These are phyloP conservation scores for Oxycera nigricornis DNA, from an alignment of 2,888 invertebrate species.

Conservation along the genomic window DNA sequence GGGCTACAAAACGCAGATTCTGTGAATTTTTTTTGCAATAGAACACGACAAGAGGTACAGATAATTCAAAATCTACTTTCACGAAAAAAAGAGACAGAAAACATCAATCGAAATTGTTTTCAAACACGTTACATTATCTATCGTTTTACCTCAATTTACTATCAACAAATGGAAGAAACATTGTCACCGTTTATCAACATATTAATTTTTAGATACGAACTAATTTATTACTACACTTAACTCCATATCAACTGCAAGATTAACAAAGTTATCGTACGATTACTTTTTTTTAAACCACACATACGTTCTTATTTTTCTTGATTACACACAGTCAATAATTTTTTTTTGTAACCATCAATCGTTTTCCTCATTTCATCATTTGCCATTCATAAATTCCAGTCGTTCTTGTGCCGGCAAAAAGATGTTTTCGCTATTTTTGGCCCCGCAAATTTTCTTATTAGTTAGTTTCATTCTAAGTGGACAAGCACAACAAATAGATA, in stretches of 20 bases:
- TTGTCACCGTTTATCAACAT: too few relatives aligned
- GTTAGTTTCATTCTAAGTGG: not conserved
- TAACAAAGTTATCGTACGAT: not conserved
- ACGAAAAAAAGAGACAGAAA: too few relatives aligned
- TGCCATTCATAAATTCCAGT: slow-evolving; percentile 1
- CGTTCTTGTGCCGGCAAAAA: not conserved
- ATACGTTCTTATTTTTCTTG: not conserved
- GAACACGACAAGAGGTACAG: too few relatives aligned
- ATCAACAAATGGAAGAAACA: too few relatives aligned
- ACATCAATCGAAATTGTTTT: too few relatives aligned
- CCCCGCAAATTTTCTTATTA: not conserved
- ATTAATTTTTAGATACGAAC: not conserved
- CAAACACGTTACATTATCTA: too few relatives aligned
- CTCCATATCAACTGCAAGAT: not conserved
- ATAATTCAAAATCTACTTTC: too few relatives aligned
- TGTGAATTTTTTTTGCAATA: too few relatives aligned
- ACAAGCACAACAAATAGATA: not conserved
- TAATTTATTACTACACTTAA: not conserved
- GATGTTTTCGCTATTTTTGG: not conserved
- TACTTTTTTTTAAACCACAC: not conserved
- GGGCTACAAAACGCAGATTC: too few relatives aligned
- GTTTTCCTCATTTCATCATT: too few relatives aligned
- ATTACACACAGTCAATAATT: not conserved
- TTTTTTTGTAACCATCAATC: not conserved
- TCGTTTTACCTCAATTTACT: too few relatives aligned